Evolutionary conservation across 2,888 invertebrate species (phyloP), one percentile per base, ranked within the genome.

Genomic region (Congeria kusceri): DNA sequence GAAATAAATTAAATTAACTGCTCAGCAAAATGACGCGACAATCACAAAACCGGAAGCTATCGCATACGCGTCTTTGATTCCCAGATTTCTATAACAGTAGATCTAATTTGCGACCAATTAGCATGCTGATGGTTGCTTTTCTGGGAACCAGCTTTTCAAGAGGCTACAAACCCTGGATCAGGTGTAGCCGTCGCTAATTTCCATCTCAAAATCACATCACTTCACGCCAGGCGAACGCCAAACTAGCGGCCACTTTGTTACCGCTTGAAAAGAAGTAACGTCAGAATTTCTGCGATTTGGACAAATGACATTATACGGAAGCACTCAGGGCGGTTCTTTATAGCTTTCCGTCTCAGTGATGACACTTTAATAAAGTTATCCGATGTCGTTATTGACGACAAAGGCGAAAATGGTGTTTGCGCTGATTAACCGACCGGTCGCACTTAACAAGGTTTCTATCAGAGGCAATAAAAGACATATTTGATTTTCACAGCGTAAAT

Each of bases 341-440:
- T 67, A 59, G 62, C 25, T 56, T 44, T 44, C 66, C 66, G 62
- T 61, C 76, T 80, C 70, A 77, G 78, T 76, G 85, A 83, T 85
- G 85, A 84, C 67, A 83, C 87, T 80, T 86, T 87, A 88, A 88
- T 87, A 83, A 76, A 86, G 87, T 87, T 88, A 88, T 79, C 86
- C 78, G 81, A 81, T 83, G 79, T 86, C 85, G 87, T 88, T 87
- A 87, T 77, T 70, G 82, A 66, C 63, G 68, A 86, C 84, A 86
- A 84, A 83, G 73, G 75, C 64, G 69, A 77, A 79, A 84, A 83
- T 83, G 74, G 77, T 86, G 84, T 86, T 84, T 84, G 77, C 74
- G 67, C 73, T 80, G 80, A 83, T 84, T 84, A 86, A 80, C 65
- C 76, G 72, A 69, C 63, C 75, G 83, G 75, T 61, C 75, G 46